Evolutionary conservation across 2,888 invertebrate species (phyloP).

Genomic region (Campopleginae sp.): DNA sequence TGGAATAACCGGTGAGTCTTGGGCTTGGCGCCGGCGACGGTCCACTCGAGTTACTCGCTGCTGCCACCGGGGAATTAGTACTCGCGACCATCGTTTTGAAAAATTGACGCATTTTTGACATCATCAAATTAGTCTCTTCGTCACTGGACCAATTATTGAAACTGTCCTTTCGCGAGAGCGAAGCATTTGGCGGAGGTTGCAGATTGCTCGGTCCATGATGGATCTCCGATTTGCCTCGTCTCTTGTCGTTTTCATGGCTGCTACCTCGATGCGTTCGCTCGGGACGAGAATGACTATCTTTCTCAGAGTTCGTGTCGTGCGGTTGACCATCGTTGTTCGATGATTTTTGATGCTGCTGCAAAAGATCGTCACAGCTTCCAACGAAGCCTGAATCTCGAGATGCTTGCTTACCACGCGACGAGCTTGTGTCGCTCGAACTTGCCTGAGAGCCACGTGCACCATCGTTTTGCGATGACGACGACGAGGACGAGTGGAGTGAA

Average conservation of each 20-base stretch:
- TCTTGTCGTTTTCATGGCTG: constrained; percentile 44
- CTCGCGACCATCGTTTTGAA: constrained; percentile 95
- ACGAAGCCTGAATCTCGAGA: constrained; percentile 95
- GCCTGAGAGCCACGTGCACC: constrained; percentile 70
- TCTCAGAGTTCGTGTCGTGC: constrained; percentile 66
- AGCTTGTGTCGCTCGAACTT: constrained; percentile 74
- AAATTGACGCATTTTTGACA: constrained; percentile 97
- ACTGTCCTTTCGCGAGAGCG: constrained; percentile 93
- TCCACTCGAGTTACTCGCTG: constrained; percentile 74
- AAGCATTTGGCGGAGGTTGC: constrained; percentile 85
- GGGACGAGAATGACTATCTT: constrained; percentile 60
- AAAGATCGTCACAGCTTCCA: constrained; percentile 94
- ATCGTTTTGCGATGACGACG: constrained; percentile 69
- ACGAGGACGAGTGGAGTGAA: constrained; percentile 60
- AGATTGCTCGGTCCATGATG: constrained; percentile 80
- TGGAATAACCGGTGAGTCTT: constrained; percentile 77
- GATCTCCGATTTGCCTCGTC: constrained; percentile 59
- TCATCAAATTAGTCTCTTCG: constrained; percentile 97
- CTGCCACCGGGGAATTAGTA: constrained; percentile 82
- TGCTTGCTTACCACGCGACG: constrained; percentile 89
- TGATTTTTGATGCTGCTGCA: constrained; percentile 88
- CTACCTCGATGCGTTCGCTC: constrained; percentile 55
- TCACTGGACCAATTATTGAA: constrained; percentile 98
- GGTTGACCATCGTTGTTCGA: constrained; percentile 55
- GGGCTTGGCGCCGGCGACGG: constrained; percentile 86